Evolutionary conservation across 2,113 vertebrate species (phyloP).

Genomic region (Oceanites oceanicus): DNA sequence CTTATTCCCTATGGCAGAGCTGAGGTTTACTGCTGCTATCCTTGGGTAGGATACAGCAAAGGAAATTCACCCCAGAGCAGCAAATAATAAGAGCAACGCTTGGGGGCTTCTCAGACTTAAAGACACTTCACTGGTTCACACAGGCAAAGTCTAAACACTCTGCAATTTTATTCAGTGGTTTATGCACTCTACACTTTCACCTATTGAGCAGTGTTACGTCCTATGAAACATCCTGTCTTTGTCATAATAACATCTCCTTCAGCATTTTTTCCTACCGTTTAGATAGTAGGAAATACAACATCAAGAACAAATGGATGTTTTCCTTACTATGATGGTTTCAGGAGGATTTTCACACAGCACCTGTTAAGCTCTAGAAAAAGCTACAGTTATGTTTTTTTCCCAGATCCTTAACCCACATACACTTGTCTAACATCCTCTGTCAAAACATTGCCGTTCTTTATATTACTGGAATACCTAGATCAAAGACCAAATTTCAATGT

Average conservation of each 20-base stretch:
- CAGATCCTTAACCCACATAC: background rate
- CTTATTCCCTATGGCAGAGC: background rate
- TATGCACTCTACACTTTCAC: background rate
- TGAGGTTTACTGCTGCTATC: background rate
- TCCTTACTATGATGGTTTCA: background rate
- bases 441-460: background rate
- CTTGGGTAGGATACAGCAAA: background rate
- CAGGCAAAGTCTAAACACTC: background rate
- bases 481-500: background rate
- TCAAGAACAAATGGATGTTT: background rate
- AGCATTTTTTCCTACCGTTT: background rate
- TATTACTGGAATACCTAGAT: background rate
- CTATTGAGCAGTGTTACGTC: background rate
- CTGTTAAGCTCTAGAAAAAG: background rate
- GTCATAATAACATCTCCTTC: background rate
- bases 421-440: background rate
- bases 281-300: background rate
- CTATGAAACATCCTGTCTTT: background rate
- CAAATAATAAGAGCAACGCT: background rate
- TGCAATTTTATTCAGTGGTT: background rate
- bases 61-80: background rate
- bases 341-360: background rate
- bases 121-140: background rate
- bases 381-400: fast-evolving
- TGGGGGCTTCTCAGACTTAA: background rate